A percentile compares a stretch with the other conserved stretches of the same genome.
Evolutionary conservation across 2,113 vertebrate genomes (phyloP).

Genomic region (Chlamydotis undulata): DNA sequence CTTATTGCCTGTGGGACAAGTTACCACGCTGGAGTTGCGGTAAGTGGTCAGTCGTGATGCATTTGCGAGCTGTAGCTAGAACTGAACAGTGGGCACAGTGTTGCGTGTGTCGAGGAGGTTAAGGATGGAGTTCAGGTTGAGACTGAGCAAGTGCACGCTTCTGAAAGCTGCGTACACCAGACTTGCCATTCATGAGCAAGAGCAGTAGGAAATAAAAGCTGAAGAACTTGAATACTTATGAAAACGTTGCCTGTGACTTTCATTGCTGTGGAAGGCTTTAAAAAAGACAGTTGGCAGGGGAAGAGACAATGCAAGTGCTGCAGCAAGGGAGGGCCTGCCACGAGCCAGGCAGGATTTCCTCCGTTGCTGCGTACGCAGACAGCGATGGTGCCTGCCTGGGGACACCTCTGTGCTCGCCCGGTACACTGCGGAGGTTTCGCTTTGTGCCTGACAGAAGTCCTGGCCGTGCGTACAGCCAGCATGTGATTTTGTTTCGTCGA

Average conservation of each 20-base stretch:
- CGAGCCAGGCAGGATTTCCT: neutral
- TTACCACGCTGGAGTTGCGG: conserved; percentile 94
- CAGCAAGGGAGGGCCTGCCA: neutral
- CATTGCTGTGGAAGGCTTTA: neutral
- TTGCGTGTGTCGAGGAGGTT: neutral
- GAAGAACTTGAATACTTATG: neutral
- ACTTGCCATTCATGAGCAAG: neutral
- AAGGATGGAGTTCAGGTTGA: neutral
- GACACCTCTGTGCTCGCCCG: neutral
- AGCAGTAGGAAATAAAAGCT: neutral
- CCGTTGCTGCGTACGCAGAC: neutral
- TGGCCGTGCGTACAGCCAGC: neutral
- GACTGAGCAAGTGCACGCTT: neutral
- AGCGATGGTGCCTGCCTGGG: neutral
- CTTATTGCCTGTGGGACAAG: conserved; percentile 97
- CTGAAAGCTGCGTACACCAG: neutral
- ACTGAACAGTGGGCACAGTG: rapidly evolving
- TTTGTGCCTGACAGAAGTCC: neutral
- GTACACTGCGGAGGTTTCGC: rapidly evolving
- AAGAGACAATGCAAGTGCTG: neutral
- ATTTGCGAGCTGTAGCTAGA: neutral
- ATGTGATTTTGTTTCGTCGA: rapidly evolving
- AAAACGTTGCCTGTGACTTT: neutral
- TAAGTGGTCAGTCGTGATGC: conserved; percentile 69
- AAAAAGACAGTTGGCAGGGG: neutral